Evolutionary conservation across 1,140 invertebrate species (phyloP).

Genomic region (Grapholita molesta): DNA sequence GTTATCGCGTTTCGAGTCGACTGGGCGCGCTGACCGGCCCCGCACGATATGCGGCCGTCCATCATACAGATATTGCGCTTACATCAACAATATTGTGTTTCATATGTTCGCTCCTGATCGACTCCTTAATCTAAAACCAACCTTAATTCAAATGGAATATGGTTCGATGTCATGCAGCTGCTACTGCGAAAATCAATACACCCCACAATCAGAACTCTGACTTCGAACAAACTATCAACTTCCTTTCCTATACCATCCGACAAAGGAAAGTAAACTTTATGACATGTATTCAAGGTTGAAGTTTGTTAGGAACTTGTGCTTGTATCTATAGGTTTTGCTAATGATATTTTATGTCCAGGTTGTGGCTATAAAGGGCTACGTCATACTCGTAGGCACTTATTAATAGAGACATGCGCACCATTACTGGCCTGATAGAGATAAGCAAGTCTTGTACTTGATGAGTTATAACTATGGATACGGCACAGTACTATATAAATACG

Average conservation of each 20-base stretch:
- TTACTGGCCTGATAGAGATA: background rate
- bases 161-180: conserved; percentile 17
- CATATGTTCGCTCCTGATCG: conserved; percentile 30
- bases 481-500: background rate
- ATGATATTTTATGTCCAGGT: conserved; percentile 25
- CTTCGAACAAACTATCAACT: conserved; percentile 16
- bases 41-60: conserved; percentile 50
- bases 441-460: background rate
- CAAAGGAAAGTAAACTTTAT: background rate
- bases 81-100: conserved; percentile 71
- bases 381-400: conserved; percentile 41
- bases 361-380: conserved; percentile 44
- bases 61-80: conserved; percentile 72
- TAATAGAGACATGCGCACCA: conserved; percentile 8
- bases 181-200: conserved; percentile 38
- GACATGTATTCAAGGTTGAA: too few relatives aligned
- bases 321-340: conserved; percentile 10
- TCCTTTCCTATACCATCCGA: background rate
- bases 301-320: background rate
- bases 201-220: conserved; percentile 29
- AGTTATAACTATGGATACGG: background rate
- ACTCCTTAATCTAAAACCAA: conserved; percentile 28
- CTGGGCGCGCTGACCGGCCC: conserved; percentile 59
- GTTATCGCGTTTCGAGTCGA: conserved; percentile 70
- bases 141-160: conserved; percentile 17